A percentile compares a stretch with the other conserved stretches of the same genome.
These are phyloP conservation scores for Subanguina moxae DNA, from an alignment of 1,140 invertebrate genomes.

Conservation along the genomic window DNA sequence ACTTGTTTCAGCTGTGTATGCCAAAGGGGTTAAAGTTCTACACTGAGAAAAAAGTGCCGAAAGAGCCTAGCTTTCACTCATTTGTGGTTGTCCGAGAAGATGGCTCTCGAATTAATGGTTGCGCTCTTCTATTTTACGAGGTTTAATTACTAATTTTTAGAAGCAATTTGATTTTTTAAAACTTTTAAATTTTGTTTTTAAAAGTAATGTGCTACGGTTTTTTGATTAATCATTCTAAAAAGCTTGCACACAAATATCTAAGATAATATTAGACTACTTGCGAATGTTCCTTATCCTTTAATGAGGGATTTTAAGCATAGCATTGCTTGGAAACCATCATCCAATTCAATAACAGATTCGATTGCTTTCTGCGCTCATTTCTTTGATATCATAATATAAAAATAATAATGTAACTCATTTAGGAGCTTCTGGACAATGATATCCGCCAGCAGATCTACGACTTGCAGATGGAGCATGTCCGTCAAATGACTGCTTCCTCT, in stretches of 20 bases:
- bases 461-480: conserved; percentile 40
- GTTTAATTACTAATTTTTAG: conserved; percentile 16
- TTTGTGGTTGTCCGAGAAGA: conserved; percentile 94
- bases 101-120: conserved; percentile 85
- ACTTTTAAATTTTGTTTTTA: too few relatives aligned
- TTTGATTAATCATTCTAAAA: too few relatives aligned
- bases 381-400: too few relatives aligned
- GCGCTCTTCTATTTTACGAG: conserved; percentile 89
- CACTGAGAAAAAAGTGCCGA: conserved; percentile 79
- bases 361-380: too few relatives aligned
- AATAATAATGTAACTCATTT: conserved; percentile 13
- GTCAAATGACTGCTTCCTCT: conserved; percentile 31
- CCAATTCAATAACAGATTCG: too few relatives aligned
- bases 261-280: too few relatives aligned
- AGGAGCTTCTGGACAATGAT: conserved; percentile 39
- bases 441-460: conserved; percentile 54
- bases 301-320: too few relatives aligned
- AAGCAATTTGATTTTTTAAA: too few relatives aligned
- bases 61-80: conserved; percentile 85
- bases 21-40: conserved; percentile 86
- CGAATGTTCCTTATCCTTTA: too few relatives aligned
- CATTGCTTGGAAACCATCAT: too few relatives aligned
- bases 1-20: conserved; percentile 75
- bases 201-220: too few relatives aligned
- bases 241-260: too few relatives aligned